These are phyloP conservation scores for Julus scanicus DNA, from an alignment of 2,888 invertebrate species.

Conservation along the genomic window DNA sequence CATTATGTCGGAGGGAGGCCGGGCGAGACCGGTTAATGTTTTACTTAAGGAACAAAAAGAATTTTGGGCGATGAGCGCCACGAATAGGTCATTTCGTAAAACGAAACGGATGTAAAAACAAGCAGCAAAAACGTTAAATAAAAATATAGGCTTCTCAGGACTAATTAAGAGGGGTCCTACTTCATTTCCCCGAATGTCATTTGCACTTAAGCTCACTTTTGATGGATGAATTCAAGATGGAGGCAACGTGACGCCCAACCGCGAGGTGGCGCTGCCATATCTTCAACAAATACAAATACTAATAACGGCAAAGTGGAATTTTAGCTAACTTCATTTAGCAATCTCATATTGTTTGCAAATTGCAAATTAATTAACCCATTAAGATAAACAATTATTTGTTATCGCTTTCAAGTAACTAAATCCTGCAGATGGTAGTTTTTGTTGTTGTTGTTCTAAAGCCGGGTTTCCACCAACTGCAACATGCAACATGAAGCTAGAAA, in stretches of 20 bases:
- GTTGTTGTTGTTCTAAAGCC: no score
- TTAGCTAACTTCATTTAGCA: no score
- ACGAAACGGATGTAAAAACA: neutral
- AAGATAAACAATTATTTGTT: no score
- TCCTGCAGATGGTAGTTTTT: no score
- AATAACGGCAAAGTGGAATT: no score
- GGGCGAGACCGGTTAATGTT: neutral
- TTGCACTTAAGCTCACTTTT: constrained; percentile 26
- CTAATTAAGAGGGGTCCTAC: constrained; percentile 5
- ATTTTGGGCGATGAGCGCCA: neutral
- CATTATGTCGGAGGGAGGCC: neutral
- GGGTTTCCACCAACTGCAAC: no score
- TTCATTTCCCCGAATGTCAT: constrained; percentile 16
- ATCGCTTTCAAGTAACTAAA: no score
- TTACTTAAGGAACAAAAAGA: constrained; percentile 11
- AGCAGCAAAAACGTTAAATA: neutral
- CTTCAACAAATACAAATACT: no score
- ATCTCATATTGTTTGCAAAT: no score
- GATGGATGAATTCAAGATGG: constrained; percentile 38
- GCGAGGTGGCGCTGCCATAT: no score
- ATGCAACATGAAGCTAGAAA: no score
- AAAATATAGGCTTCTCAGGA: neutral
- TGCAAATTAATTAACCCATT: no score
- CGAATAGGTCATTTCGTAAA: constrained; percentile 11
- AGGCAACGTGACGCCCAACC: neutral